These are phyloP conservation scores for Apamea crenata DNA, from an alignment of 2,888 invertebrate genomes.

Conservation along the genomic window DNA sequence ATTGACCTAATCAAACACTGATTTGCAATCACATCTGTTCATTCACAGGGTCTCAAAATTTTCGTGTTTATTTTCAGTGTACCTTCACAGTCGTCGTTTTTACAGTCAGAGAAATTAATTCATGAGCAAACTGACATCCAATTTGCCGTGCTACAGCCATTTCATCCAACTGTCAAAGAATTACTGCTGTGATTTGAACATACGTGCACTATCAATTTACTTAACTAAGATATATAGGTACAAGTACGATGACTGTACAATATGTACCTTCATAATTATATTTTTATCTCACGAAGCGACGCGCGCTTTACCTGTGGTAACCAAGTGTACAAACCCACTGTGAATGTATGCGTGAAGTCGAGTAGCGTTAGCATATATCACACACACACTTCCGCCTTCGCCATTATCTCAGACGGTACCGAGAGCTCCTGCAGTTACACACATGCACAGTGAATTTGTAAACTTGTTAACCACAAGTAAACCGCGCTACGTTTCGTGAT, in stretches of 20 bases:
- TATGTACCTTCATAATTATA: not conserved
- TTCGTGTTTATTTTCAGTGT: not conserved
- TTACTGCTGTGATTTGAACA: not conserved
- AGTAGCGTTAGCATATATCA: not conserved
- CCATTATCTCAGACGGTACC: not conserved
- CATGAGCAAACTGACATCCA: not conserved
- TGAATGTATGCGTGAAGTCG: too few relatives aligned
- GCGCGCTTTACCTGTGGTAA: too few relatives aligned
- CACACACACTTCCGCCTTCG: not conserved
- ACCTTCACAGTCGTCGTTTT: too few relatives aligned
- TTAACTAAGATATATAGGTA: too few relatives aligned
- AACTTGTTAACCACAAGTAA: not conserved
- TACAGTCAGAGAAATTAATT: not conserved
- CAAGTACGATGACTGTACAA: not conserved
- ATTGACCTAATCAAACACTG: slow-evolving; percentile 14
- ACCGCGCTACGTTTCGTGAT: not conserved
- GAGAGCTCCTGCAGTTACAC: not conserved
- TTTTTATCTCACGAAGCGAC: too few relatives aligned
- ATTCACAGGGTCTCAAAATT: not conserved
- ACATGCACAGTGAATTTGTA: not conserved
- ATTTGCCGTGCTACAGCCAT: not conserved
- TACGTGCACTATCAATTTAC: not conserved
- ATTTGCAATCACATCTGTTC: slow-evolving; percentile 13
- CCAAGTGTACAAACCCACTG: too few relatives aligned
- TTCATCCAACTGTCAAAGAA: not conserved